Base-by-base conservation (phyloP, 2,113 vertebrate species). In the Xyrauchen texanus region DNA sequence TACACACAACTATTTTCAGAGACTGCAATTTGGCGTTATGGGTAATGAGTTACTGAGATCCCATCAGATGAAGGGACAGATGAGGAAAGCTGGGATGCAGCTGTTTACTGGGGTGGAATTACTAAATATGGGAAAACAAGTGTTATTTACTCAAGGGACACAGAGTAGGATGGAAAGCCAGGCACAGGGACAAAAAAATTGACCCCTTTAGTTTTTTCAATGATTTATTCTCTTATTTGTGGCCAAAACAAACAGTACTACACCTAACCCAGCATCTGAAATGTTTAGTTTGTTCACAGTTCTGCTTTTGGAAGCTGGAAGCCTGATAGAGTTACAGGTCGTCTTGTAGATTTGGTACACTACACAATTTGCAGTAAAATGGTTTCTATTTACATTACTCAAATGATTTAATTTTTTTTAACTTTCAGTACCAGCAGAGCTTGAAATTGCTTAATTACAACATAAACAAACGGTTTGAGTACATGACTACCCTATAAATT, bases 111-210 rank as follows among this genome's bases (percentile, higher is more conserved):
- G 49, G 85, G 86, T n/a, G 74, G 80, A 83, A 87, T 90, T 78
- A 88, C 89, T 89, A 91, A 91, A 91, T 90, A 90, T 86, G 88
- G 90, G 86, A 89, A 90, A 88, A 89, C 82, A 75, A 75, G 75
- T 82, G 81, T 84, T 84, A 82, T 85, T 86, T 66, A 46, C 83
- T 86, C 77, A 51, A 83, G 88, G 83, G 87, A 81, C 52, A 21
- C 64, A 77, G 45, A 81, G 78, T 87, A 86, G 86, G 89, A 85
- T 74, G 65, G 88, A 91, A 90, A 87, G 80, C 76, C 72, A 87
- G 85, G 86, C 86, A 89, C 85, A 85, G 77, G 70, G 83, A 69
- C 81, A 83, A 82, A 45, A 82, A 82, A 86, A 89, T 82, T 66
- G 86, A 71, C 74, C 55, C 16, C 71, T 68, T 78, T 82, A 88